Base-by-base conservation (phyloP, 64 coral and sea anemone species). In the Montipora sp. region DNA sequence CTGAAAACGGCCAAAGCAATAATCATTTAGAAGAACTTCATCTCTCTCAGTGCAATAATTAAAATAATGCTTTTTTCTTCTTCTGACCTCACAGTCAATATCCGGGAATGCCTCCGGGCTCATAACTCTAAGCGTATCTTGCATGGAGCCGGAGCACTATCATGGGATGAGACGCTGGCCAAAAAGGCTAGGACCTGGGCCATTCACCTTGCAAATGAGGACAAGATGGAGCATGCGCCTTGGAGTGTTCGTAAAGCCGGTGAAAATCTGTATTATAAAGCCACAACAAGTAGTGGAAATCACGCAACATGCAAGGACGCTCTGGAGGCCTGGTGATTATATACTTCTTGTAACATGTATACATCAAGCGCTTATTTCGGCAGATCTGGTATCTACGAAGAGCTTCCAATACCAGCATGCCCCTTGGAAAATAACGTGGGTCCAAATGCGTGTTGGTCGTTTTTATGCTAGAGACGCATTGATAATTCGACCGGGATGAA, bases 121-220 rank as follows among this genome's bases (percentile, higher is more conserved):
- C 89, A 90, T 8, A 90, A 90, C 22, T 4, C 70, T 4, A 53
- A 51, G 68, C 89, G 89, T 1, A 63, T 44, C 10, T 15, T 73
- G 14, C 89, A 90, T 53, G 77, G 78, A 19, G 77, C 89, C 4
- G 20, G 60, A 23, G 46, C 77, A 8, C 36, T 90, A 77, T 3
- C 12, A 45, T 90, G 90, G 90, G 80, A 92, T 67, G 20, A 16
- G 0, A 77, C 80, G 46, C 90, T 84, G 24, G 90, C 48, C 1
- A 21, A 48, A 18, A 20, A 77, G 47, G 90, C 90, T n/a, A 68
- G 84, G 27, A 22, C 21, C 10, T 92, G 90, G 90, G 90, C 90
- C 6, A 57, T 84, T 14, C 11, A 63, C 9, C 20, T 92, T 3
- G 82, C 59, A 10, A 7, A 51, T 0, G 14, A 8, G 13, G 80